Evolutionary conservation across 2,888 invertebrate genomes (phyloP).

Genomic region (Cetonia aurata): DNA sequence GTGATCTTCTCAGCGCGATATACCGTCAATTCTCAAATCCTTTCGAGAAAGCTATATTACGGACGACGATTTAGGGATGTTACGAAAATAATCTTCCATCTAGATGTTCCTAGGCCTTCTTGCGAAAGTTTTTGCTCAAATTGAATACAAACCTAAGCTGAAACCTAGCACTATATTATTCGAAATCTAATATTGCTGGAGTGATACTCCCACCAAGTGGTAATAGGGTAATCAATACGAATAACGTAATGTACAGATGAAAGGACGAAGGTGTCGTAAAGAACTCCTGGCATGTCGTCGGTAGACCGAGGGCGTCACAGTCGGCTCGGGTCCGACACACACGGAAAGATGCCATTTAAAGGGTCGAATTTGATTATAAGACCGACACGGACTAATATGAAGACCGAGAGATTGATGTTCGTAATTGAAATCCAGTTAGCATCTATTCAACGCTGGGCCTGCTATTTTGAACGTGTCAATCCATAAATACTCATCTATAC

Average conservation of each 20-base stretch:
- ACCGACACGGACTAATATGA: constrained; percentile 45
- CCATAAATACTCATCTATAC: constrained; percentile 13
- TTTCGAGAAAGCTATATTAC: too few species aligned
- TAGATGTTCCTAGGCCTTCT: too few species aligned
- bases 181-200: too few species aligned
- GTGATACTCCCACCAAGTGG: too few species aligned
- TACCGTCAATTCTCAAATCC: too few species aligned
- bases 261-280: constrained; percentile 48
- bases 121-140: too few species aligned
- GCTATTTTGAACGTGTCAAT: constrained; percentile 26
- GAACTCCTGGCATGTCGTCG: constrained; percentile 44
- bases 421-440: constrained; percentile 45
- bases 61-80: too few species aligned
- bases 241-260: constrained; percentile 10
- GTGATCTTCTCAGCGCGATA: too few species aligned
- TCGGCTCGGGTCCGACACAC: constrained; percentile 45
- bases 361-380: constrained; percentile 51
- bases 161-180: too few species aligned
- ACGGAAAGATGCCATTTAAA: constrained; percentile 50
- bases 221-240: not conserved
- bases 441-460: constrained; percentile 32
- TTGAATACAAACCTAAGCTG: too few species aligned
- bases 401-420: constrained; percentile 44
- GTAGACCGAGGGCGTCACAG: constrained; percentile 48
- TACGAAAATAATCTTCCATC: too few species aligned